Base-by-base conservation (phyloP, 2,113 vertebrate genomes). In the Opisthocomus hoazin region DNA sequence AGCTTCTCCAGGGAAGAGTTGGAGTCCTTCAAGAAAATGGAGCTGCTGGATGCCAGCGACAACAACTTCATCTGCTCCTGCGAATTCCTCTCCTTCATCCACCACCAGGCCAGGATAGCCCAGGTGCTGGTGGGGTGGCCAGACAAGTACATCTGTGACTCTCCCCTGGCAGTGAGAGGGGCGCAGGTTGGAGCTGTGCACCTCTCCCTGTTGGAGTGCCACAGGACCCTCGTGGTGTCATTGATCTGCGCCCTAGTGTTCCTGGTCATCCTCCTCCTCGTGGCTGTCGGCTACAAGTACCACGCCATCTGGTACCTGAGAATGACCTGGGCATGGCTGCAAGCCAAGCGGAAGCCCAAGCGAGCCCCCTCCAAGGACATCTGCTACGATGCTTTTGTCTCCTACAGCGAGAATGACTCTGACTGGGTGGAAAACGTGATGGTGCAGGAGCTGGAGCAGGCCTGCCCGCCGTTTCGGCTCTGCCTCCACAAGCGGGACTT, bases 401-500 rank as follows among this genome's bases (percentile, higher is more conserved):
- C 99, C 17, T 99, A 99, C 97, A 99, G 99, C 4, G 98, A 99
- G 89, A 98, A 69, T 4, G 99, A 99, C 34, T 98, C 98, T 0
- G 81, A 98, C 37, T 99, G 99, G 99, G 99, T 99, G 86, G 99
- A 99, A 70, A 96, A 98, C 91, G 91, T 97, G 10, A 96, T 99
- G 97, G 98, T 99, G 11, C 98, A 91, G n/a, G 96, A 99, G 96
- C 97, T 99, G 91, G 99, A 99, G 96, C 93, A 97, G 43, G 84
- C 97, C 32, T 92, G 77, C 22, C 97, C 91, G 6, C 97, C 98
- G 0, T 94, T 99, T 32, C 96, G 91, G 54, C 95, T 99, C 76
- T 99, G 99, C 83, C 98, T 99, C 66, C 99, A 99, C 76, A 99
- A 99, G 89, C 95, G 99, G 5, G 99, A 99, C 98, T 99, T 99